Base-by-base conservation (phyloP, 2,113 vertebrate genomes). In the Irena cyanogastra region DNA sequence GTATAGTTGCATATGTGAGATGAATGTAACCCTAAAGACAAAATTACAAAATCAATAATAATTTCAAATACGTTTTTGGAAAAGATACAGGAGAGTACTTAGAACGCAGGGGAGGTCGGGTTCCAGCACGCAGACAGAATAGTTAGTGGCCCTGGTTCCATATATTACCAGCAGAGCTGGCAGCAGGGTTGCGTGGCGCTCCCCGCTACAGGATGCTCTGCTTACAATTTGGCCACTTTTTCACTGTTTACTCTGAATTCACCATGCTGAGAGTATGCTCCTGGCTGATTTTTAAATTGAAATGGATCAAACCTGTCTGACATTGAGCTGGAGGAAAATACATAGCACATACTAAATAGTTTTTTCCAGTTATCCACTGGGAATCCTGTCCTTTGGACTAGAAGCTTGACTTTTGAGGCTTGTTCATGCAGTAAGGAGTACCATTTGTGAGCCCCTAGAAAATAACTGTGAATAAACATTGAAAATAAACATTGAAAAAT, bases 11-110 rank as follows among this genome's bases (percentile, higher is more conserved):
- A 59, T 91, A 64, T 92, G 60, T 64, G 90, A 88, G 79, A 47
- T 75, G 52, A 90, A 70, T 83, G 57, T 90, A 94, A 74, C 66
- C 35, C n/a, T 90, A 44, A 69, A 90, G 87, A 71, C 47, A 83
- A 93, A 95, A 95, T 95, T 39, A 78, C 92, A 96, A 95, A 97
- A 96, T 97, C 95, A 95, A 93, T 96, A 93, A 92, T 94, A 88
- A 94, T 95, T 95, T 92, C 76, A 89, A 88, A 86, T 89, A 78
- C 17, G 4, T 78, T 87, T 92, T 96, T 88, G 60, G 72, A 89
- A 92, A 93, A 68, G 76, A 49, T 90, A 88, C 83, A 63, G 82
- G 31, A 90, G 79, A 83, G 79, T 90, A 83, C 90, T 96, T 90
- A 74, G 89, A 93, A 91, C 13, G 0, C 87, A 16, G 76, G 65